Percentiles rank a stretch among this genome's conserved stretches.
These are phyloP conservation scores for Caracal caracal DNA, from an alignment of 2,113 vertebrate species.

Conservation along the genomic window DNA sequence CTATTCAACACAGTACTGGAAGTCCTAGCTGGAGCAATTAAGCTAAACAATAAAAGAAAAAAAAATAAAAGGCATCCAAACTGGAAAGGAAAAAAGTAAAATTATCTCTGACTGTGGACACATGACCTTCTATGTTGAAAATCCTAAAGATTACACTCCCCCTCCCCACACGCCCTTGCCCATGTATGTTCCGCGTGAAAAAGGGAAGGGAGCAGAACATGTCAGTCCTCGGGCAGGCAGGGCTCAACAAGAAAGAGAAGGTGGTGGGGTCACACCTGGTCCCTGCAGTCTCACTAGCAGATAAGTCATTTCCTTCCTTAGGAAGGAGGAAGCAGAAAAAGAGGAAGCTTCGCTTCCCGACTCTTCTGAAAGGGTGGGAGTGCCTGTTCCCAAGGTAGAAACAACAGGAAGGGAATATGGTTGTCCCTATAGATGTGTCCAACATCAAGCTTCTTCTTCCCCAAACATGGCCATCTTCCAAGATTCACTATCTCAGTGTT, in stretches of 20 bases:
- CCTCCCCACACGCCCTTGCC: neutral
- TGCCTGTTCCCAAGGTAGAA: neutral
- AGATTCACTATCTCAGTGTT: neutral
- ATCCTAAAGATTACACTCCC: neutral
- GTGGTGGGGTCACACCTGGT: neutral
- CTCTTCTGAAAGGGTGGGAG: neutral
- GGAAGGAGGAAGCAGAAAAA: neutral
- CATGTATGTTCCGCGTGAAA: neutral
- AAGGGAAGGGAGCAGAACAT: neutral
- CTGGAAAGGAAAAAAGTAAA: neutral
- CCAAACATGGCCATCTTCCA: neutral
- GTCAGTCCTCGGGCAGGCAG: neutral
- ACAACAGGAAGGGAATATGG: neutral
- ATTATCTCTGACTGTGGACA: neutral
- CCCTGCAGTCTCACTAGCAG: neutral
- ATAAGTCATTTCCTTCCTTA: neutral
- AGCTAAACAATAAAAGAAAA: neutral
- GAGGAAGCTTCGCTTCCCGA: neutral
- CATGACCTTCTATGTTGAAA: neutral
- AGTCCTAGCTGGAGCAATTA: neutral
- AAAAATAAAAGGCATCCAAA: neutral
- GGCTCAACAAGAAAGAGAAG: neutral
- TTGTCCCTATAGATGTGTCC: neutral
- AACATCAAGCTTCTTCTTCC: neutral
- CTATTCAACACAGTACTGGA: neutral